Evolutionary conservation across 1,140 invertebrate species (phyloP).

Genomic region (Megalopta genalis): DNA sequence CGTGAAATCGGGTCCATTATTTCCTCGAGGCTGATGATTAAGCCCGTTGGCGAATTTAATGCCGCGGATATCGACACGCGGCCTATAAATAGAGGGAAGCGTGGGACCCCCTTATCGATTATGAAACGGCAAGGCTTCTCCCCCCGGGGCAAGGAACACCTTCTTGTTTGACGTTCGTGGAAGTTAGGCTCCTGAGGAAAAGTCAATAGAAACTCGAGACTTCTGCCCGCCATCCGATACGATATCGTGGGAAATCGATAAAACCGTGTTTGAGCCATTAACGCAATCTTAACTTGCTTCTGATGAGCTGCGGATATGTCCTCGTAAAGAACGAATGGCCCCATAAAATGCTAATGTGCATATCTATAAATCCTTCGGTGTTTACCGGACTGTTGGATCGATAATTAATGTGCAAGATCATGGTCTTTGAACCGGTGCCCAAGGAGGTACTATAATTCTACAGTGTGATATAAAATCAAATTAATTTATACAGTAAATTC

Average conservation of each 20-base stretch:
- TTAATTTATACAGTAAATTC: no score
- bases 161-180: conserved; percentile 6
- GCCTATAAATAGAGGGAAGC: conserved; percentile 39
- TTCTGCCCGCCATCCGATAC: background rate
- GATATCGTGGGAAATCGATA: conserved; percentile 24
- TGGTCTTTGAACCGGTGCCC: no score
- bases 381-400: no score
- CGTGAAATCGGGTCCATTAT: conserved; percentile 25
- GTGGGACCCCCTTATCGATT: conserved; percentile 42
- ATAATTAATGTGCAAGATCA: no score
- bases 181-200: conserved; percentile 14
- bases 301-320: background rate
- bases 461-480: no score
- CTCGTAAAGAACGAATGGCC: no score
- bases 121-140: conserved; percentile 43
- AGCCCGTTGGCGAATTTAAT: conserved; percentile 30
- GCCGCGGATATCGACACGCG: conserved; percentile 27
- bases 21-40: conserved; percentile 10
- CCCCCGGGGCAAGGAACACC: conserved; percentile 9
- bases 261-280: conserved; percentile 1
- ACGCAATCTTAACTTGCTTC: background rate
- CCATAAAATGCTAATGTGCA: background rate
- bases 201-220: conserved; percentile 42
- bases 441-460: no score
- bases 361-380: background rate